phyloP scores from a whole-genome alignment of 2,797 vertebrate species.

The Enteromius paludinosus region DNA sequence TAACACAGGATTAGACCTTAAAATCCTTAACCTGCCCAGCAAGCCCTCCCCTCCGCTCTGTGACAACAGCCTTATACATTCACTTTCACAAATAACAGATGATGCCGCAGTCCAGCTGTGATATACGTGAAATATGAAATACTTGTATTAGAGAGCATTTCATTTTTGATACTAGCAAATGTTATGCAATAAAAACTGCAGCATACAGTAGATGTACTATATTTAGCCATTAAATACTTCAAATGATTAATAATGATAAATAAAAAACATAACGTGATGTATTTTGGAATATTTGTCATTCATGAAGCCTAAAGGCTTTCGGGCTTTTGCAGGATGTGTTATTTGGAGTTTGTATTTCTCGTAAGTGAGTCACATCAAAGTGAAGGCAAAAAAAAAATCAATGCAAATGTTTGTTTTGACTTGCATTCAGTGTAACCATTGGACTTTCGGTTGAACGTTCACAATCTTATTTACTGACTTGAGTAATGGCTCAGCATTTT shows the following conservation, averaged over 20 bases:
- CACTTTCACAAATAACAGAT: neutral
- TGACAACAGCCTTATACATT: neutral
- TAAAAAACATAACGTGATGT: neutral
- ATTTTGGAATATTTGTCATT: neutral
- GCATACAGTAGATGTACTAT: neutral
- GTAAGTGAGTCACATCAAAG: neutral
- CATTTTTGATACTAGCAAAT: neutral
- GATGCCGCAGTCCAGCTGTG: neutral
- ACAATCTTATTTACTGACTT: neutral
- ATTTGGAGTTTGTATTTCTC: neutral
- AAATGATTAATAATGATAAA: too few species aligned
- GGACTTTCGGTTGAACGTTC: conserved; percentile 24
- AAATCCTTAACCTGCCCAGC: neutral
- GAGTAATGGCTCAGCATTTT: neutral
- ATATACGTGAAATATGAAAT: neutral
- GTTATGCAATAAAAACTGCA: neutral
- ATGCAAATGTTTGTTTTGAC: conserved; percentile 36
- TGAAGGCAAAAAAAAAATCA: neutral
- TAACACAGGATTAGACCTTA: neutral
- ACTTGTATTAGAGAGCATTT: neutral
- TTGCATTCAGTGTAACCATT: neutral
- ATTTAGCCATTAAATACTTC: neutral
- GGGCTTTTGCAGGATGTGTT: neutral
- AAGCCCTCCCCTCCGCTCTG: neutral
- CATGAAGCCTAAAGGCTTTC: neutral